phyloP scores from a whole-genome alignment of 2,113 vertebrate genomes.

The Cnemophilus loriae region DNA sequence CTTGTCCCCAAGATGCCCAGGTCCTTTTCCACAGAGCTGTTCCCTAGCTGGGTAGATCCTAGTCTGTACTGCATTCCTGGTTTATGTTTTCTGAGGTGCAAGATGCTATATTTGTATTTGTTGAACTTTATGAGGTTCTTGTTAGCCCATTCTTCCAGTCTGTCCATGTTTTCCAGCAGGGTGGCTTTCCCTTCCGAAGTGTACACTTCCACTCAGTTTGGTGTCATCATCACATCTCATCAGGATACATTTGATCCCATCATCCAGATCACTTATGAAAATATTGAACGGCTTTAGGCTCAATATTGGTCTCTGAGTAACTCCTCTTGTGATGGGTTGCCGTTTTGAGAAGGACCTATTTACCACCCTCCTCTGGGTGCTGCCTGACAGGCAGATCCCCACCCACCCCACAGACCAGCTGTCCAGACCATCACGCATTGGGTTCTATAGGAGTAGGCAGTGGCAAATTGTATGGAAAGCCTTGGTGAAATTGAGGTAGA shows the following conservation, averaged over 20 bases:
- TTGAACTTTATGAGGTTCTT: neutral
- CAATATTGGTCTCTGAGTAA: neutral
- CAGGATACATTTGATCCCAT: neutral
- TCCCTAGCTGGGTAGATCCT: neutral
- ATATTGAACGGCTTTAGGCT: neutral
- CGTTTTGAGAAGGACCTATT: neutral
- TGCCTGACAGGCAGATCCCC: neutral
- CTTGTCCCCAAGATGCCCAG: neutral
- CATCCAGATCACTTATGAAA: neutral
- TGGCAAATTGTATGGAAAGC: neutral
- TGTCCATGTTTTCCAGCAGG: neutral
- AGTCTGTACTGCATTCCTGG: neutral
- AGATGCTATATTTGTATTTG: neutral
- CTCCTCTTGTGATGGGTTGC: neutral
- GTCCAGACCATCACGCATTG: fast-evolving
- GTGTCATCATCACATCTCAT: neutral
- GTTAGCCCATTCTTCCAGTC: neutral
- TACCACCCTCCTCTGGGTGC: neutral
- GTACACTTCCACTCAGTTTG: neutral
- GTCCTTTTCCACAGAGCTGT: neutral
- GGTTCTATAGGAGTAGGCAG: neutral
- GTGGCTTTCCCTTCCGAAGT: neutral
- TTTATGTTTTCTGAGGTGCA: neutral
- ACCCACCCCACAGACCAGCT: neutral
- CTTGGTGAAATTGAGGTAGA: neutral